phyloP scores from a whole-genome alignment of 2,888 invertebrate genomes.

The Atethmia centrago region DNA sequence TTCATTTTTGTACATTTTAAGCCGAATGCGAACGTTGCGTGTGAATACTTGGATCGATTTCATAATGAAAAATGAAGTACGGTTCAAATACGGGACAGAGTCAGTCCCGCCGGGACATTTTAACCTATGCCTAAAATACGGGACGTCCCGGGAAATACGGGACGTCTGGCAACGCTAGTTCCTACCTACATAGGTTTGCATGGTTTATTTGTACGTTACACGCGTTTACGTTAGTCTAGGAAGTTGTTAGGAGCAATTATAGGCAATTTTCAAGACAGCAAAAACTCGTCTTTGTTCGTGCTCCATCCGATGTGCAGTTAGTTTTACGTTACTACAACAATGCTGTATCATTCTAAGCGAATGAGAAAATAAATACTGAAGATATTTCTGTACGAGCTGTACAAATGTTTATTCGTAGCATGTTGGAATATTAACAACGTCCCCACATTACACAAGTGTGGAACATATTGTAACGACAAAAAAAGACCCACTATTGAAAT shows the following conservation, averaged over 20 bases:
- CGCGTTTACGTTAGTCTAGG: conserved; percentile 74
- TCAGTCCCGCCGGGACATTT: too few species aligned
- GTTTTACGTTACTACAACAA: conserved; percentile 58
- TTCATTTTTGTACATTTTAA: too few species aligned
- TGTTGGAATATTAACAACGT: conserved; percentile 40
- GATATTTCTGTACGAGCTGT: conserved; percentile 16
- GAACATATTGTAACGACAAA: conserved; percentile 47
- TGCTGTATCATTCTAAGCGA: conserved; percentile 23
- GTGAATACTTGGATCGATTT: too few species aligned
- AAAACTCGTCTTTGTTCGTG: conserved; percentile 70
- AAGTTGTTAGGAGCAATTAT: conserved; percentile 81
- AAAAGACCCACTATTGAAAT: conserved; percentile 59
- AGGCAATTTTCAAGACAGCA: conserved; percentile 77
- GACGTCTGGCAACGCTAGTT: too few species aligned
- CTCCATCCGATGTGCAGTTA: conserved; percentile 70
- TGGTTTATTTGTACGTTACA: conserved; percentile 64
- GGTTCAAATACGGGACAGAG: too few species aligned
- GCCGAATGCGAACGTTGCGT: too few species aligned
- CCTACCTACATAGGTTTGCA: conserved; percentile 56
- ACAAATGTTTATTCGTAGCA: conserved; percentile 38
- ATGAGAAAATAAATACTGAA: conserved; percentile 20
- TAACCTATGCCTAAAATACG: too few species aligned
- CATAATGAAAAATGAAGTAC: too few species aligned
- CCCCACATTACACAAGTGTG: conserved; percentile 32
- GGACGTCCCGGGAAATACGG: too few species aligned